phyloP scores from a whole-genome alignment of 2,113 vertebrate genomes.

The Aepyceros melampus region DNA sequence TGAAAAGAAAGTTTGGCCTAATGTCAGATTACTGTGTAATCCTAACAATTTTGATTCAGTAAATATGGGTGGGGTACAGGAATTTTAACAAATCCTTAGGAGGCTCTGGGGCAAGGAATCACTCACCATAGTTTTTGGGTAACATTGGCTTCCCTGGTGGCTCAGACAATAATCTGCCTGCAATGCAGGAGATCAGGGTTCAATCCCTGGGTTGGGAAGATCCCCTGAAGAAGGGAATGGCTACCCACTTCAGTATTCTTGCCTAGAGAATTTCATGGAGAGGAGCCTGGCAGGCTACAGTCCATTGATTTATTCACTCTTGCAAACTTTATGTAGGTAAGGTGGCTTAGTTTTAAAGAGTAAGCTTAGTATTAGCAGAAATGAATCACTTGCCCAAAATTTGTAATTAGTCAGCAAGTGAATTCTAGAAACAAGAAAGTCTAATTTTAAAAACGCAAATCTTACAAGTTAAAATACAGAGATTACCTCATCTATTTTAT shows the following conservation, averaged over 20 bases:
- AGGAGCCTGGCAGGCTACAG: background rate
- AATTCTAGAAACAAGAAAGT: conserved; percentile 11
- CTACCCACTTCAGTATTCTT: background rate
- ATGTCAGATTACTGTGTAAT: background rate
- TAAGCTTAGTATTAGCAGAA: background rate
- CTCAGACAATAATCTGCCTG: background rate
- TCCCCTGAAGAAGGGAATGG: background rate
- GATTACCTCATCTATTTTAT: background rate
- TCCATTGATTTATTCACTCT: background rate
- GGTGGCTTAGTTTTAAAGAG: background rate
- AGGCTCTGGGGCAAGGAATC: background rate
- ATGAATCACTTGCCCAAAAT: background rate
- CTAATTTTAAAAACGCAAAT: background rate
- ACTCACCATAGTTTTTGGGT: background rate
- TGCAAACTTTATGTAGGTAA: background rate
- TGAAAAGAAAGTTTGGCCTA: background rate
- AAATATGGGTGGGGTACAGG: background rate
- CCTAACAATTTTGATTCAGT: background rate
- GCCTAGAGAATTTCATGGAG: background rate
- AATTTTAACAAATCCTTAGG: background rate
- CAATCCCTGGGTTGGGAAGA: background rate
- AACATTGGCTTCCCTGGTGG: background rate
- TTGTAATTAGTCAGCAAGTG: background rate
- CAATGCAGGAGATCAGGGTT: background rate
- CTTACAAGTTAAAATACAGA: background rate